These are phyloP conservation scores for Lepus americanus DNA, from an alignment of 2,113 vertebrate genomes.

Conservation along the genomic window DNA sequence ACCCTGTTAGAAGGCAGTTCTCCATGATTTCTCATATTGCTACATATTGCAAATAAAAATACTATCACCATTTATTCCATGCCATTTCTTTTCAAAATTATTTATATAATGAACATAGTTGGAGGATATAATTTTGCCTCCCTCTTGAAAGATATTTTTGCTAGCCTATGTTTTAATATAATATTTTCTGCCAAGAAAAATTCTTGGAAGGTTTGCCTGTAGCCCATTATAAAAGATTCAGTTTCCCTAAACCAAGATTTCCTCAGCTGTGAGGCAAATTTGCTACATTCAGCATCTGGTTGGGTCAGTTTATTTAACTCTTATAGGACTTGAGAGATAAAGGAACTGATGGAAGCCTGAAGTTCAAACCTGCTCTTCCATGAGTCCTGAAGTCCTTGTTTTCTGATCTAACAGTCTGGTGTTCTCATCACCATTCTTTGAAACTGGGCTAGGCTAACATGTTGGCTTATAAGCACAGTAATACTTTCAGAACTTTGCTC, in stretches of 20 bases:
- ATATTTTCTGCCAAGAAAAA: not conserved
- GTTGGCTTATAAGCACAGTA: not conserved
- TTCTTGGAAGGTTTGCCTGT: not conserved
- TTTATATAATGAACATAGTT: not conserved
- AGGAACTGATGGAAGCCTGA: not conserved
- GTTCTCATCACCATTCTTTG: too few relatives aligned
- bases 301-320: not conserved
- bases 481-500: not conserved
- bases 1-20: not conserved
- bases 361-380: not conserved
- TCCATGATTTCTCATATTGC: not conserved
- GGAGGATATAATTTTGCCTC: not conserved
- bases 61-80: not conserved
- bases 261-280: not conserved
- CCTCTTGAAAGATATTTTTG: not conserved
- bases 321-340: not conserved
- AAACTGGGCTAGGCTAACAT: not conserved
- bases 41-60: not conserved
- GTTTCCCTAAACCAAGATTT: not conserved
- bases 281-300: too few relatives aligned
- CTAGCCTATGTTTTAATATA: not conserved
- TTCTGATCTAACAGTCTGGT: not conserved
- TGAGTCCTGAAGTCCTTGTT: not conserved
- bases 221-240: not conserved
- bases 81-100: slow-evolving; percentile 19